These are phyloP conservation scores for Steatornis caripensis DNA, from an alignment of 2,113 vertebrate species.

Conservation along the genomic window DNA sequence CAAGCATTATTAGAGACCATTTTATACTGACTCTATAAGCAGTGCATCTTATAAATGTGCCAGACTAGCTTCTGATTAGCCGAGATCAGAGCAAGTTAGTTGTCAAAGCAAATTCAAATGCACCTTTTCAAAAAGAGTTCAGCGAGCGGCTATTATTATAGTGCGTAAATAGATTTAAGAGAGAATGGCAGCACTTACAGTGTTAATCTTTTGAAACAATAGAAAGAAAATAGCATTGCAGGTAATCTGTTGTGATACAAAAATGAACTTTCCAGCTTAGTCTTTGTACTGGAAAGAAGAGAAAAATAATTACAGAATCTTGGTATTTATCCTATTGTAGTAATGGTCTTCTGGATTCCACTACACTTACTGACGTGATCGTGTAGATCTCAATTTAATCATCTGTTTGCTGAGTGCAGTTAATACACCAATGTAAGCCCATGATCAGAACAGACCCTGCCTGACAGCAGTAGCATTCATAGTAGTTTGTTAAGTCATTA, in stretches of 20 bases:
- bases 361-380: neutral
- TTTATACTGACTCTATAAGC: neutral
- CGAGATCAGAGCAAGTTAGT: neutral
- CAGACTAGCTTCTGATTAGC: neutral
- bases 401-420: neutral
- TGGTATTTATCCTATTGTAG: neutral
- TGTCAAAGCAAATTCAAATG: slow-evolving; percentile 46
- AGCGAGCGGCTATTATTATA: neutral
- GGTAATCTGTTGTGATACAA: slow-evolving; percentile 11
- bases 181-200: slow-evolving; percentile 11
- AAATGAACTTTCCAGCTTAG: slow-evolving; percentile 32
- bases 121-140: slow-evolving; percentile 22
- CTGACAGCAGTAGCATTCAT: neutral
- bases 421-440: neutral
- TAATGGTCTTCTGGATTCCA: neutral
- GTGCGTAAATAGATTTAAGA: neutral
- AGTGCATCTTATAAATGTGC: neutral
- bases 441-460: neutral
- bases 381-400: neutral
- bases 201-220: slow-evolving; percentile 48
- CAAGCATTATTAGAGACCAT: neutral
- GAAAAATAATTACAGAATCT: neutral
- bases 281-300: neutral
- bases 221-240: neutral
- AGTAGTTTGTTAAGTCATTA: slow-evolving; percentile 17